These are phyloP conservation scores for Pelochelys cantorii DNA, from an alignment of 2,797 vertebrate genomes.

Conservation along the genomic window DNA sequence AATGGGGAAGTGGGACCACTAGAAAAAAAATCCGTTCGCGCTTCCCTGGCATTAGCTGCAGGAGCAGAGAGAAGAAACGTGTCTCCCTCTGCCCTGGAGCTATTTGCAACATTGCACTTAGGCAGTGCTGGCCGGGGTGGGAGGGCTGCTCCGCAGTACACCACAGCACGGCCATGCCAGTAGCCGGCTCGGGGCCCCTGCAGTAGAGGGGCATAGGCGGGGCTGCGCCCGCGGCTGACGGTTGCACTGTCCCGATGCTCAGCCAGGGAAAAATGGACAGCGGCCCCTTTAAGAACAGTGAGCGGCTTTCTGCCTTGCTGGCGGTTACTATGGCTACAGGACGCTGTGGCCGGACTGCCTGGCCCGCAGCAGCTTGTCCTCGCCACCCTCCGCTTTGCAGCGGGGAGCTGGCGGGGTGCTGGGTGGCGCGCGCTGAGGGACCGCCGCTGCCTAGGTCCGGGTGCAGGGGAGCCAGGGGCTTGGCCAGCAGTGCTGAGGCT, in stretches of 20 bases:
- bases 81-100: no score
- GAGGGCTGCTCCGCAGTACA: no score
- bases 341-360: background rate
- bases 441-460: no score
- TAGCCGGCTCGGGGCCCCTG: no score
- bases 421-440: background rate
- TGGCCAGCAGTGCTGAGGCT: background rate
- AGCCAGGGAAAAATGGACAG: no score
- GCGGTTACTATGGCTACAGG: background rate
- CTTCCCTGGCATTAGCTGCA: background rate
- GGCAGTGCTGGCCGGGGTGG: background rate
- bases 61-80: background rate
- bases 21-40: accelerated
- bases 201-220: no score
- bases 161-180: no score
- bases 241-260: no score
- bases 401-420: background rate
- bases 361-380: background rate
- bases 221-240: background rate
- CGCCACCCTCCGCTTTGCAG: background rate
- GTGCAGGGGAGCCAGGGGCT: no score
- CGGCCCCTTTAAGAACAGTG: slow-evolving; percentile 49
- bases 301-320: accelerated
- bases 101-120: no score
- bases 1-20: accelerated